Percentiles rank a stretch among this genome's conserved stretches.
Conservation (phyloP, 1,140 invertebrate genomes). For the Whitmania pigra region DNA sequence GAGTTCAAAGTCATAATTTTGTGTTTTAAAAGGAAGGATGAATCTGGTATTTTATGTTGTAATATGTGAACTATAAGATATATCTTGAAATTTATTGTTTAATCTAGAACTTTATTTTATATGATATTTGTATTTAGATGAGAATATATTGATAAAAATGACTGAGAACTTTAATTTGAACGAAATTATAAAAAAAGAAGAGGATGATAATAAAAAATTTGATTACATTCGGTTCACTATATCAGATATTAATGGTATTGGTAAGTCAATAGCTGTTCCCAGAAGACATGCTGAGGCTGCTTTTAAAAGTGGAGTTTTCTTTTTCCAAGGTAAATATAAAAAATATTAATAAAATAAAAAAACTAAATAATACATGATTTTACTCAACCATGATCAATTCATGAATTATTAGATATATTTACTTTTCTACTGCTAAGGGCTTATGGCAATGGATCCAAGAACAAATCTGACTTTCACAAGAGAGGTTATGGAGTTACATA, state of each 20-base stretch:
- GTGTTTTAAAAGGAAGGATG: no score
- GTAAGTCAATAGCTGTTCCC: constrained; percentile 1
- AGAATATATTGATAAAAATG: no score
- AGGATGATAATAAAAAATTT: not conserved
- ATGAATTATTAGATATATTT: no score
- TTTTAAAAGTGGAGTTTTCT: constrained; percentile 7
- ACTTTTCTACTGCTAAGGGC: not conserved
- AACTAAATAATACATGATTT: not conserved
- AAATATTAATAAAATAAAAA: not conserved
- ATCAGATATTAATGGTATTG: constrained; percentile 20
- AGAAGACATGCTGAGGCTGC: not conserved
- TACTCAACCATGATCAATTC: not conserved
- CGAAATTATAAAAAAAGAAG: not conserved
- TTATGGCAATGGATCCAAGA: not conserved
- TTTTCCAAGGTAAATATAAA: constrained; percentile 7
- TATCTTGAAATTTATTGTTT: no score
- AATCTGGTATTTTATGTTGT: no score
- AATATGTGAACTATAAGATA: no score
- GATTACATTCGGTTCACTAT: constrained; percentile 22
- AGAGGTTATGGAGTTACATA: not conserved
- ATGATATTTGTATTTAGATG: no score
- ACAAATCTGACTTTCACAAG: not conserved
- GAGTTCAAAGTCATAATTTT: no score
- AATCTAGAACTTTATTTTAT: no score
- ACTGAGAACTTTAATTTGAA: not conserved